Conservation (phyloP, 2,113 vertebrate species). For the Aldabrachelys gigantea region DNA sequence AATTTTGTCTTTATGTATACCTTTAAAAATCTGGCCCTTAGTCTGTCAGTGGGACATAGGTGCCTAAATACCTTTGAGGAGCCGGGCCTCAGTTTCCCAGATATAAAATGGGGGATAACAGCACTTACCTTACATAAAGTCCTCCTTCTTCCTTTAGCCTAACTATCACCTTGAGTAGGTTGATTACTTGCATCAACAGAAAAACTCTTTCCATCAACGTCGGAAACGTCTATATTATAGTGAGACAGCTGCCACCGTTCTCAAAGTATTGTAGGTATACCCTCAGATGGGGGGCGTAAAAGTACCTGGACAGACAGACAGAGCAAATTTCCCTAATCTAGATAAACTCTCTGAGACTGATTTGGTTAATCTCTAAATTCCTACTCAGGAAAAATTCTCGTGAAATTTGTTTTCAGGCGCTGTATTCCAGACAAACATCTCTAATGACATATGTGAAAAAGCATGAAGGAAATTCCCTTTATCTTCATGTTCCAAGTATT, state of each 20-base stretch:
- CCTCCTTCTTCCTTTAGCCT: background rate
- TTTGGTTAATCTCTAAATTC: background rate
- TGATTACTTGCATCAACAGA: too few relatives aligned
- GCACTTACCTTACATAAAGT: background rate
- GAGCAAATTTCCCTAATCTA: background rate
- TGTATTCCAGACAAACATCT: conserved; percentile 40
- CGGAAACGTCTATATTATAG: too few relatives aligned
- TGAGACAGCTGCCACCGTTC: too few relatives aligned
- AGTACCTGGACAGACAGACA: background rate
- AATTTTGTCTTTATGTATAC: too few relatives aligned
- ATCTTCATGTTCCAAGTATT: background rate
- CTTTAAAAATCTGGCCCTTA: too few relatives aligned
- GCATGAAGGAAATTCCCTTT: background rate
- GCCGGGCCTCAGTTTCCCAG: background rate
- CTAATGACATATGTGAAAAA: background rate
- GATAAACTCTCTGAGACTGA: rapidly evolving
- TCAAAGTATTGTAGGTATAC: too few relatives aligned
- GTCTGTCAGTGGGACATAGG: background rate
- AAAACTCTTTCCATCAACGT: too few relatives aligned
- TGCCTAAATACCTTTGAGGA: background rate
- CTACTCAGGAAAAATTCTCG: background rate
- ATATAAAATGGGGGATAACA: background rate
- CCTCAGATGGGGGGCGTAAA: background rate
- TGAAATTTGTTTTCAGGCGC: conserved; percentile 23
- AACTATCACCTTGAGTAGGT: too few relatives aligned